These are phyloP conservation scores for Steinernema scapterisci DNA, from an alignment of 2,888 invertebrate genomes.

Conservation along the genomic window DNA sequence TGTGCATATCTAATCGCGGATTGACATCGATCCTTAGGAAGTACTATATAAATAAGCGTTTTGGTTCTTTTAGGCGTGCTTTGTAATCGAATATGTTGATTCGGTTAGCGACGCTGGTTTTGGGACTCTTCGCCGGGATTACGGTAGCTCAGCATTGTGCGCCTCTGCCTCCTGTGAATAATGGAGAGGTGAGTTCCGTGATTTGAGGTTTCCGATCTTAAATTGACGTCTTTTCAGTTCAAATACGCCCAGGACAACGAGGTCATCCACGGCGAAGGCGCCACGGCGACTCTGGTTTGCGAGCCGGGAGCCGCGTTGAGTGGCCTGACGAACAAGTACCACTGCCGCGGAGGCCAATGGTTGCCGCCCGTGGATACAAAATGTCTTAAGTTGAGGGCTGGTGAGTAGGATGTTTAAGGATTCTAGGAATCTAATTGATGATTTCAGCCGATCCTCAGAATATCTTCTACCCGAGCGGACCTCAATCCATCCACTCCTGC, in stretches of 20 bases:
- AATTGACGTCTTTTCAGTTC: conserved; percentile 1
- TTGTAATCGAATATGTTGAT: neutral
- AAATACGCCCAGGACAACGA: neutral
- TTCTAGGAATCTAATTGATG: neutral
- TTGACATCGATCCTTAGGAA: conserved; percentile 16
- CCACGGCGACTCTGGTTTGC: conserved; percentile 44
- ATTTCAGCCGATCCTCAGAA: neutral
- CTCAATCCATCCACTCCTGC: conserved; percentile 24
- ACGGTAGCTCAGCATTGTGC: conserved; percentile 36
- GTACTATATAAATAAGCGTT: neutral
- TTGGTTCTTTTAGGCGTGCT: conserved; percentile 6
- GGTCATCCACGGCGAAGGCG: conserved; percentile 1
- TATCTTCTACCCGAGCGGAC: neutral
- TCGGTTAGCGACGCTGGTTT: neutral
- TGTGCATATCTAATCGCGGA: conserved; percentile 13
- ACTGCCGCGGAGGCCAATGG: conserved; percentile 38
- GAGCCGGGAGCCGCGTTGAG: conserved; percentile 41
- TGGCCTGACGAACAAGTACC: conserved; percentile 34
- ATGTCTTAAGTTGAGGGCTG: conserved; percentile 15
- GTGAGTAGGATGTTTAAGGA: too few species aligned
- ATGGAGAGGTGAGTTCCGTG: conserved; percentile 34
- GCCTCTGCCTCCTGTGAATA: conserved; percentile 32
- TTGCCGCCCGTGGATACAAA: conserved; percentile 22
- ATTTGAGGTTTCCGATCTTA: neutral
- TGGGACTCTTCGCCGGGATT: neutral